phyloP scores from a whole-genome alignment of 1,140 invertebrate genomes.

The Penaeus japonicus region DNA sequence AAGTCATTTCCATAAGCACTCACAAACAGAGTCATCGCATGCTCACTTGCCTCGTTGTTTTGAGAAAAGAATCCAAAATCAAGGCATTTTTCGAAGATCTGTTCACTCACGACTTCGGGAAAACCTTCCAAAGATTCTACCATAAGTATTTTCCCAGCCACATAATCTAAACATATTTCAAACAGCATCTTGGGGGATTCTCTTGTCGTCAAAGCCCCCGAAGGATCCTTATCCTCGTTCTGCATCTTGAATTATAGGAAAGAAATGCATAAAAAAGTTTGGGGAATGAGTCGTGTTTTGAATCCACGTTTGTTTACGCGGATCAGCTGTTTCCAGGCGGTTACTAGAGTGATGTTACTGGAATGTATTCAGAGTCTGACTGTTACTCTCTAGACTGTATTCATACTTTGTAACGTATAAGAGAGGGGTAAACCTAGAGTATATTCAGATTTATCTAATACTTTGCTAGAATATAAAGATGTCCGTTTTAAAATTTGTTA shows the following conservation, averaged over 20 bases:
- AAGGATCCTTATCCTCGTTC: not conserved
- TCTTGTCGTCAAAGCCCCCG: not conserved
- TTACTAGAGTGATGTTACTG: too few relatives aligned
- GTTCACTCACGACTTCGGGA: conserved; percentile 19
- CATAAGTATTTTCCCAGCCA: not conserved
- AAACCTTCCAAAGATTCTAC: conserved; percentile 13
- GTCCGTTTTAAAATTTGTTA: too few relatives aligned
- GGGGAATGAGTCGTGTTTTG: too few relatives aligned
- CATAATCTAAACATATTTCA: not conserved
- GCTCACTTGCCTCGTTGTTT: not conserved
- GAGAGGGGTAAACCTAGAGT: too few relatives aligned
- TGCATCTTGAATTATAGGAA: not conserved
- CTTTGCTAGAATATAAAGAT: too few relatives aligned
- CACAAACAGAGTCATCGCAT: not conserved
- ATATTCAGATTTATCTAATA: too few relatives aligned
- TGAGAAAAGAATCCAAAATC: not conserved
- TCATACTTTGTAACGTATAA: too few relatives aligned
- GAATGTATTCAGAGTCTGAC: too few relatives aligned
- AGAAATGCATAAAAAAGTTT: too few relatives aligned
- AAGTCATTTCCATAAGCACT: conserved; percentile 15
- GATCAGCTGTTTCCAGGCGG: too few relatives aligned
- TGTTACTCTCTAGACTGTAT: too few relatives aligned
- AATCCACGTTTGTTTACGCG: too few relatives aligned
- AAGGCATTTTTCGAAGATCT: not conserved
- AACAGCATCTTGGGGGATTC: not conserved